phyloP scores from a whole-genome alignment of 1,140 invertebrate genomes.

The Drosophila arawakana region DNA sequence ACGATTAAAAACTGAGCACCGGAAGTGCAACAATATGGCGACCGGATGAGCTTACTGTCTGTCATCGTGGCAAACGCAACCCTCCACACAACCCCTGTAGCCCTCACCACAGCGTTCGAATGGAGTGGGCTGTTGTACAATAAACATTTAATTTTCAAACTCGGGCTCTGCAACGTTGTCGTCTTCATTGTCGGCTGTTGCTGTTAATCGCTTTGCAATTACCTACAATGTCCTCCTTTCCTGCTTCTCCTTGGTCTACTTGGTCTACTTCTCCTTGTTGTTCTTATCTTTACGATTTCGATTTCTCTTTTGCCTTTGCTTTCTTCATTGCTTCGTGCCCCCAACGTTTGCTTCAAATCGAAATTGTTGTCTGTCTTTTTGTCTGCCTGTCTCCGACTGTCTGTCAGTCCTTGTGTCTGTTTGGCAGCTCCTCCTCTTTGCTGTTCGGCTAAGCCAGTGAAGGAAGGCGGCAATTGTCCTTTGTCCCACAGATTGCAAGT shows the following conservation, averaged over 20 bases:
- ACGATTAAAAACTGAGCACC: slow-evolving; percentile 79
- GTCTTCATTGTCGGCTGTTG: slow-evolving; percentile 59
- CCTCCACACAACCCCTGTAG: not conserved
- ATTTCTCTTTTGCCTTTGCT: slow-evolving; percentile 30
- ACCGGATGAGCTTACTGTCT: slow-evolving; percentile 78
- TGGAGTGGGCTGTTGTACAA: slow-evolving; percentile 64
- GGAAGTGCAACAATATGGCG: slow-evolving; percentile 81
- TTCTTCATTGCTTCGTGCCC: not conserved
- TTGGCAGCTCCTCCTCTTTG: slow-evolving; percentile 60
- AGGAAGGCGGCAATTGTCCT: slow-evolving; percentile 1
- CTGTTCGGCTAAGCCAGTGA: slow-evolving; percentile 49
- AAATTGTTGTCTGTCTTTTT: slow-evolving; percentile 57
- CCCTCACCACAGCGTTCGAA: not conserved
- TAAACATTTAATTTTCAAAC: slow-evolving; percentile 81
- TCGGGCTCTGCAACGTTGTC: slow-evolving; percentile 31
- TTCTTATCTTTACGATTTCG: not conserved
- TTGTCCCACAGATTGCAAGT: slow-evolving; percentile 62
- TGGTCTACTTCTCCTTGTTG: not conserved
- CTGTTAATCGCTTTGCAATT: slow-evolving; percentile 79
- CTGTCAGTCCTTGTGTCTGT: not conserved
- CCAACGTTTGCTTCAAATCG: slow-evolving; percentile 58
- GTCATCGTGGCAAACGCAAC: slow-evolving; percentile 16
- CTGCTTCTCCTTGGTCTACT: slow-evolving; percentile 11
- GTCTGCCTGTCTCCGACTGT: not conserved
- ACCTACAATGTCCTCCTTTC: slow-evolving; percentile 67